Evolutionary conservation across 2,113 vertebrate genomes (phyloP).

Genomic region (Phrynocephalus versicolor): DNA sequence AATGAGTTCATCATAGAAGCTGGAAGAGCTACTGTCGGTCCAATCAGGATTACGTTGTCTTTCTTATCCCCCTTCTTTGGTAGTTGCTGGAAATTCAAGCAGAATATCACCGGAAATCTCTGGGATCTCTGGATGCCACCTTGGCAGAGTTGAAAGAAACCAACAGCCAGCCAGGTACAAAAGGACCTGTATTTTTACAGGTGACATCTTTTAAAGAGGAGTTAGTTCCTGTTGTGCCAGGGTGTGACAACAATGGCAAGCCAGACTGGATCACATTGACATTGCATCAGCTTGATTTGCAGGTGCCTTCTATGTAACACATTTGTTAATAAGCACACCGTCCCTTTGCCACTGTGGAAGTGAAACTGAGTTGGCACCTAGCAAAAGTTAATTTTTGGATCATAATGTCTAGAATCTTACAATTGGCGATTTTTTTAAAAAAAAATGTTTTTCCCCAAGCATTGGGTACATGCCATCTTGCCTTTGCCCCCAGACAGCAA

Average conservation of each 20-base stretch:
- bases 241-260: too few species aligned
- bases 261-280: too few species aligned
- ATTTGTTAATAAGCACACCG: neutral
- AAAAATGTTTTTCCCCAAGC: too few species aligned
- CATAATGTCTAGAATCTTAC: too few species aligned
- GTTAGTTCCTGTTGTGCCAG: neutral
- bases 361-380: neutral
- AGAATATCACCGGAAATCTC: conserved; percentile 87
- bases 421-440: too few species aligned
- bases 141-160: conserved; percentile 88
- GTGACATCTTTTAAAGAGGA: neutral
- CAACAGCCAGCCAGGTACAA: conserved; percentile 78
- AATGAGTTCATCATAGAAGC: too few species aligned
- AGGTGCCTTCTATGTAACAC: neutral
- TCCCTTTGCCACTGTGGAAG: neutral
- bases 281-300: too few species aligned
- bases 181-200: neutral
- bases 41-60: neutral
- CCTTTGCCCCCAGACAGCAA: neutral
- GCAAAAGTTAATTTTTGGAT: too few species aligned
- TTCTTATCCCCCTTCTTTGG: neutral
- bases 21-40: too few species aligned
- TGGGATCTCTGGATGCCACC: conserved; percentile 81
- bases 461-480: neutral
- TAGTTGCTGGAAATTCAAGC: conserved; percentile 95